Conservation (phyloP, 2,113 vertebrate species). For the Amblyornis subalaris region DNA sequence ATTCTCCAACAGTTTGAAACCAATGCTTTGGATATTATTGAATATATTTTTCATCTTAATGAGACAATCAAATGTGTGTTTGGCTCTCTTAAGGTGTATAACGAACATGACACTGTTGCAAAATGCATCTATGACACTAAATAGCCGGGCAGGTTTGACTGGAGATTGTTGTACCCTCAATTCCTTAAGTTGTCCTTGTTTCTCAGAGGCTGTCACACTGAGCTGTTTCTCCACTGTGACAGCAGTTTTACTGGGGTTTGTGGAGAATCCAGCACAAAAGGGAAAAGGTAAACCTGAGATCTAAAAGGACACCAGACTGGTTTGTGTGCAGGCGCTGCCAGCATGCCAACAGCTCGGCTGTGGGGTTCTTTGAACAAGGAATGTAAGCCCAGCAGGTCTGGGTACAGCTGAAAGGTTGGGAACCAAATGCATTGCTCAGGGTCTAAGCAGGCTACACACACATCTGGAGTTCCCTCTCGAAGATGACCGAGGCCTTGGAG, state of each 20-base stretch:
- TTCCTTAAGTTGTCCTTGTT: not conserved
- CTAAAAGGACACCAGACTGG: not conserved
- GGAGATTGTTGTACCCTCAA: not conserved
- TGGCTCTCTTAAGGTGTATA: not conserved
- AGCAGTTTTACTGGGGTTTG: not conserved
- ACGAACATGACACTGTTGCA: not conserved
- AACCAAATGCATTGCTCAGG: not conserved
- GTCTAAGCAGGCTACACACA: not conserved
- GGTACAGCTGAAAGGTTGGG: not conserved
- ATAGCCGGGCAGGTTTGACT: not conserved
- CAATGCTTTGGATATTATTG: not conserved
- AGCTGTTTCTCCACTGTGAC: not conserved
- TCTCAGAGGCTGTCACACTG: not conserved
- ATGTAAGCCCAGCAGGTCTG: not conserved
- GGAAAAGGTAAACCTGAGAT: not conserved
- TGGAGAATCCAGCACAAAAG: not conserved
- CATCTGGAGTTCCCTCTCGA: not conserved
- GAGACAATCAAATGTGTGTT: not conserved
- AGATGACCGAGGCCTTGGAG: not conserved
- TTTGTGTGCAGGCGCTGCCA: not conserved
- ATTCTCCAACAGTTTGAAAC: not conserved
- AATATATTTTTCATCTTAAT: not conserved
- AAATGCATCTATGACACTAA: not conserved
- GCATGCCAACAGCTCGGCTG: rapidly evolving
- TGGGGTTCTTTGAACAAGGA: not conserved